These are phyloP conservation scores for Dasysyrphus albostriatus DNA, from an alignment of 2,888 invertebrate genomes.

Conservation along the genomic window DNA sequence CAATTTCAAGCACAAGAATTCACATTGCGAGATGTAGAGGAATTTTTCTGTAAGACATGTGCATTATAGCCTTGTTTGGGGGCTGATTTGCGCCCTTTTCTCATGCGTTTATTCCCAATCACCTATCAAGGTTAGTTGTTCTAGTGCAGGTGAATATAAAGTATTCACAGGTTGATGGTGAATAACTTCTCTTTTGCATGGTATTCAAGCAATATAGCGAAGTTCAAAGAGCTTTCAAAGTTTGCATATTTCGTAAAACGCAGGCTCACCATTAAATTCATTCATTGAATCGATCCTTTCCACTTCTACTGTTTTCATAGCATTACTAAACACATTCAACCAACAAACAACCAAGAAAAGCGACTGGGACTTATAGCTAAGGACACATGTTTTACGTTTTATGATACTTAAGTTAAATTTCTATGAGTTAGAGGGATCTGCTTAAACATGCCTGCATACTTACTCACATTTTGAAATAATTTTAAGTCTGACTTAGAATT, in stretches of 20 bases:
- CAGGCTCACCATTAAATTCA: slow-evolving; percentile 1
- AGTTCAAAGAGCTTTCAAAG: background rate
- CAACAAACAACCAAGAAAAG: background rate
- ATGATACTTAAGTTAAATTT: no score
- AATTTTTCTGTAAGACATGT: background rate
- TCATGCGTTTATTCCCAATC: background rate
- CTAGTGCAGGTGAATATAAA: background rate
- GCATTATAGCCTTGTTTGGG: background rate
- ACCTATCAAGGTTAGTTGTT: background rate
- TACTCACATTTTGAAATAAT: background rate
- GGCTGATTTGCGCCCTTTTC: background rate
- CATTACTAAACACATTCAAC: no score
- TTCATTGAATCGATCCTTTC: background rate
- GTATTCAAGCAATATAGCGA: background rate
- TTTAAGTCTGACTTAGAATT: background rate
- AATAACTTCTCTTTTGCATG: background rate
- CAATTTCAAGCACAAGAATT: background rate
- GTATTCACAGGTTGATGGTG: background rate
- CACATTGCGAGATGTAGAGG: background rate
- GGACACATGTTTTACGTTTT: background rate
- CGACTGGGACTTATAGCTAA: background rate
- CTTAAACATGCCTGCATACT: background rate
- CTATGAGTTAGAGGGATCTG: background rate
- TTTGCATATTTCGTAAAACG: background rate
- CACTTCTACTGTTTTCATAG: background rate